These are phyloP conservation scores for Amphipoea oculea DNA, from an alignment of 2,888 invertebrate genomes.

Conservation along the genomic window DNA sequence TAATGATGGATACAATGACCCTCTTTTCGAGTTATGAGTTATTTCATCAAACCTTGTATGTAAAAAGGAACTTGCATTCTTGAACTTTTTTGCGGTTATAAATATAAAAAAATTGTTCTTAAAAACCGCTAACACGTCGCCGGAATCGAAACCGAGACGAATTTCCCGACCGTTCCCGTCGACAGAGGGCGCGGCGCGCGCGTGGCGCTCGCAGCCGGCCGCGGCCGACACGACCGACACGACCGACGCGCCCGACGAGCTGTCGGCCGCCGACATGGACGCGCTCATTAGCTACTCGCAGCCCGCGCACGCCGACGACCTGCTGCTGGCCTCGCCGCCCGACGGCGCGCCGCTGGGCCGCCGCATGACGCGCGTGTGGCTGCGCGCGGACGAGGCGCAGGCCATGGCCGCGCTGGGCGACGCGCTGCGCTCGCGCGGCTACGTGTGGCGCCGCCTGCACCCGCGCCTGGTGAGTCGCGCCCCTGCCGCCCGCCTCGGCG, in stretches of 20 bases:
- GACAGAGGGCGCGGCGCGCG: constrained; percentile 60
- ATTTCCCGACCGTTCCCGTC: constrained; percentile 35
- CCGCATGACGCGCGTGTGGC: constrained; percentile 98
- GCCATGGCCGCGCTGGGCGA: constrained; percentile 92
- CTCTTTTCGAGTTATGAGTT: not conserved
- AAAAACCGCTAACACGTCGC: constrained; percentile 10
- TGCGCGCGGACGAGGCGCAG: constrained; percentile 92
- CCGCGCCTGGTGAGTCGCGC: constrained; percentile 77
- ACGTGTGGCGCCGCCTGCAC: constrained; percentile 84
- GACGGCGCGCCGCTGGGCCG: constrained; percentile 91
- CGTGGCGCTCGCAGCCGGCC: constrained; percentile 73
- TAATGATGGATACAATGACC: not conserved
- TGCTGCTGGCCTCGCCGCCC: constrained; percentile 93
- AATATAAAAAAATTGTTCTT: not conserved
- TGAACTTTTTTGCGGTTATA: not conserved
- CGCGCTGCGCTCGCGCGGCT: constrained; percentile 88
- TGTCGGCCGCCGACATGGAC: constrained; percentile 84
- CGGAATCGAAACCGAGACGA: constrained; percentile 29
- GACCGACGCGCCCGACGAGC: constrained; percentile 63
- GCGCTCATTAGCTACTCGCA: constrained; percentile 95
- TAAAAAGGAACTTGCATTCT: not conserved
- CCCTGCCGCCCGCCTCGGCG: not conserved
- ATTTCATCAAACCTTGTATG: not conserved
- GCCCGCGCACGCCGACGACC: constrained; percentile 95
- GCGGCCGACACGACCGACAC: constrained; percentile 38